Base-by-base conservation (phyloP, 1,140 invertebrate species). In the Cecropterus lyciades region DNA sequence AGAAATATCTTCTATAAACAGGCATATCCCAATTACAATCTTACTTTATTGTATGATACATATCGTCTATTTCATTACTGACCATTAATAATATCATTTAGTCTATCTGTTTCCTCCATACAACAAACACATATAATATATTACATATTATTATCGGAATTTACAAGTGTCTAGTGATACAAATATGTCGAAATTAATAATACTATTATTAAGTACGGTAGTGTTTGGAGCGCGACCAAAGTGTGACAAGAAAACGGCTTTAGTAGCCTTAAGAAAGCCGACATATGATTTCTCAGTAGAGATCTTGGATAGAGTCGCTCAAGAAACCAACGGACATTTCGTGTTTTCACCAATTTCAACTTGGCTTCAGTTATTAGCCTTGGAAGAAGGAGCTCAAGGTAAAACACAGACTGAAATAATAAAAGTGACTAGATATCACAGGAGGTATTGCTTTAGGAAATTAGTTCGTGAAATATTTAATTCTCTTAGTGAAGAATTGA, bases 341-440 rank as follows among this genome's bases (percentile, higher is more conserved):
- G 85, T 88, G 0, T 89, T 89, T 42, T 93, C 93, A 0, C 93
- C 93, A 0, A 70, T 92, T 1, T 89, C 85, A 3, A 84, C 92
- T 14, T 93, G 92, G 92, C 72, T 91, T n/a, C 85, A 93, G 42
- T 65, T 93, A 10, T 70, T 84, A 13, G 78, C 92, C 0, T 63
- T 93, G 20, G 79, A 88, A 0, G 91, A 93, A 70, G 93, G 93
- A 0, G 89, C 93, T 0, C 68, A 42, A 13, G 87, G 84, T 0
- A 68, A 66, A 0, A 93, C 92, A 0, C 65, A 82, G 4, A 77
- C 69, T 11, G 86, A 93, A 67, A 72, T 93, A 15, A 73, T 86
- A 72, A 80, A 69, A 24, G 20, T 24, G 5, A 24, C 20, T 24
- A 24, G 5, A 24, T 24, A 24, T 24, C 20, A 24, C 20, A 24